Conservation (phyloP, 53 echinoderm and acorn worm genomes). For the Pentamera pediparva region DNA sequence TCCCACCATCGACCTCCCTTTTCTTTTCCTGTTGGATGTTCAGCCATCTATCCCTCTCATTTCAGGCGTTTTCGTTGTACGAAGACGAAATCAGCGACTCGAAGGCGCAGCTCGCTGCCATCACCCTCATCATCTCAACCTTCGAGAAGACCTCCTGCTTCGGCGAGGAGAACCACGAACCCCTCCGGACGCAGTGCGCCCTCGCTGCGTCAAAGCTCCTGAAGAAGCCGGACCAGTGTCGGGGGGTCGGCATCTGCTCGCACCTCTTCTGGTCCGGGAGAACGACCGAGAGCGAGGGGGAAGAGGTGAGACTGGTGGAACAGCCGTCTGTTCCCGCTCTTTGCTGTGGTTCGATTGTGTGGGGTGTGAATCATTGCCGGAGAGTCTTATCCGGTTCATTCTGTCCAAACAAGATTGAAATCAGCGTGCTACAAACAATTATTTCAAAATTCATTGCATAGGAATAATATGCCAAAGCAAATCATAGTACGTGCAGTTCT, state of each 20-base stretch:
- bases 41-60: too few relatives aligned
- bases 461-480: too few relatives aligned
- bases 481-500: too few relatives aligned
- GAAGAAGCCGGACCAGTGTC: constrained; percentile 98
- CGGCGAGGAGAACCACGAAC: constrained; percentile 97
- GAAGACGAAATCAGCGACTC: constrained; percentile 99
- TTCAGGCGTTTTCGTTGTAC: constrained; percentile 82
- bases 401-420: too few relatives aligned
- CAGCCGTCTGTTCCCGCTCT: too few relatives aligned
- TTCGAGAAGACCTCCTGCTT: constrained; percentile 93
- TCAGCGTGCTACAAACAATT: too few relatives aligned
- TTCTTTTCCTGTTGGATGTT: not conserved
- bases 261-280: constrained; percentile 98
- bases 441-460: too few relatives aligned
- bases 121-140: constrained; percentile 93
- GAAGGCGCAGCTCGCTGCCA: constrained; percentile 95
- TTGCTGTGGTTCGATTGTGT: too few relatives aligned
- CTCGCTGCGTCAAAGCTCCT: constrained; percentile 83
- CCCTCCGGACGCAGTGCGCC: constrained; percentile 88
- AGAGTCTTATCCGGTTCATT: too few relatives aligned
- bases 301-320: constrained; percentile 62
- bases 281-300: constrained; percentile 80
- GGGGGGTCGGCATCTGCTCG: constrained; percentile 85
- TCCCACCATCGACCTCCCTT: not conserved
- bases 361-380: too few relatives aligned